Evolutionary conservation across 2,888 invertebrate species (phyloP), one percentile per base, ranked within the genome.

Genomic region (Sturmia bella): DNA sequence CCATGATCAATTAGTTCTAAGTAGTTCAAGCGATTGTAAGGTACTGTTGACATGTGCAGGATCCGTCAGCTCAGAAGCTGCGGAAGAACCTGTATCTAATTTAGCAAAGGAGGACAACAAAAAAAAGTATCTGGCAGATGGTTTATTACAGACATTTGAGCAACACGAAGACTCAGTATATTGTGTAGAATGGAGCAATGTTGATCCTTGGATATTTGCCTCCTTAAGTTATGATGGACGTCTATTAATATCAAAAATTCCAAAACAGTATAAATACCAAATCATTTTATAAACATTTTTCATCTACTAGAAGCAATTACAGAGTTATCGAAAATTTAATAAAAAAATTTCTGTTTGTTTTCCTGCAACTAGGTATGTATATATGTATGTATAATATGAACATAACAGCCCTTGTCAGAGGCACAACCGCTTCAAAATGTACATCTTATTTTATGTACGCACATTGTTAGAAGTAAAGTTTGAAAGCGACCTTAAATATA

Each of bases 131-230:
- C 85, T 90, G 27, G 94, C 95, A 84, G 99, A 99, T 91, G 98
- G 98, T 1, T 94, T 98, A 0, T 92, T 99, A 4, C 96, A 96
- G 69, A 96, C 95, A 78, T 98, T 98, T 88, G 98, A 99, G 89
- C 97, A 98, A 86, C 99, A 99, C 88, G 99, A 99, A 90, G 99
- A 99, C 91, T 97, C 98, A 6, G 99, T 99, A 15, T 99, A 99
- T 92, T 96, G 96, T 87, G 97, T 96, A 0, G 98, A 98, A 91
- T 99, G 99, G 99, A 98, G 98, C 82, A 94, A 96, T 21, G 97
- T 97, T 24, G 99, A 99, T 92, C 98, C 99, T 13, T 99, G 99
- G 99, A 95, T 98, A 76, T 99, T 99, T 92, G 99, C 99, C n/a
- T 99, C 99, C 0, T 84, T 90, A 1, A 98, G 98, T 89, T 99